Evolutionary conservation across 2,888 invertebrate species (phyloP), one percentile per base, ranked within the genome.

Genomic region (Syrphus vitripennis): DNA sequence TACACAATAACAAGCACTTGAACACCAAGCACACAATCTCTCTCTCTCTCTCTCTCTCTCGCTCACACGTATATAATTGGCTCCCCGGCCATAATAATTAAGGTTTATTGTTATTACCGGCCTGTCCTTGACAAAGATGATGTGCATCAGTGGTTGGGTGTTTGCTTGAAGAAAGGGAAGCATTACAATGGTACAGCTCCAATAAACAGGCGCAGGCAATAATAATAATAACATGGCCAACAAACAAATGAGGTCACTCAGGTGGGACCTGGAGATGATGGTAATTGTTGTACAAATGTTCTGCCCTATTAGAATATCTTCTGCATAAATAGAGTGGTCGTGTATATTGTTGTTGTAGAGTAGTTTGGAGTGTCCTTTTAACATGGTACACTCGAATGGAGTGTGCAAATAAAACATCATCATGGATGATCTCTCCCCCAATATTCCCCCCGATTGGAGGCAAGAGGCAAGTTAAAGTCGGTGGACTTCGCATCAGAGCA

Each of bases 41-140:
- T n/a, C 50, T 55, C 57, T 29, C 65, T 50, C 50, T 4, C 10
- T 9, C 3, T n/a, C n/a, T n/a, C n/a, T n/a, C n/a, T n/a, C n/a
- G n/a, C 34, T 37, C 42, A 10, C 42, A 74, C 37, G 53, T 45
- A 45, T 42, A 77, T 82, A 82, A 86, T 82, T 86, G 82, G 86
- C 81, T 86, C 34, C 86, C 78, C 82, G 86, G 86, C 78, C 86
- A 82, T 86, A 86, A 86, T 86, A 86, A 86, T 86, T 86, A 86
- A 86, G 74, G 82, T 86, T 86, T 86, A 86, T 86, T 86, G 78
- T 82, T 82, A 86, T 78, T 78, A 75, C 82, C 86, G 82, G 81
- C 69, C 77, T 86, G 86, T 82, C 86, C 86, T 86, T 86, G 86
- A 86, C 86, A 86, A 78, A 86, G 86, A 86, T 86, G 86, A 86